Percentiles rank a stretch among this genome's conserved stretches.
phyloP scores from a whole-genome alignment of 2,888 invertebrate genomes.

The Pheosia gnoma region DNA sequence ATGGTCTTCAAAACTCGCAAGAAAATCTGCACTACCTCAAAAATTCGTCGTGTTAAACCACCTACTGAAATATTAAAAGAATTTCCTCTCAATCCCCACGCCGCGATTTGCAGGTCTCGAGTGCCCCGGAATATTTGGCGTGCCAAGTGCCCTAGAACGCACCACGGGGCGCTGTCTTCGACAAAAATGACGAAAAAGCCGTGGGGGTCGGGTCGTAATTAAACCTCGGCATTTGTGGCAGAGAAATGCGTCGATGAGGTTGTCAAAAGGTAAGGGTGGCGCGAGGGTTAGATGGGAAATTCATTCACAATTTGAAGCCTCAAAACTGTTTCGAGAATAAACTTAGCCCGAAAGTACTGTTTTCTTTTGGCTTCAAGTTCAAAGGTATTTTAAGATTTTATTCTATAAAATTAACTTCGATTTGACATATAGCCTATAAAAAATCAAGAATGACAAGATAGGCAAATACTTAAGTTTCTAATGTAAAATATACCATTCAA shows the following conservation, averaged over 20 bases:
- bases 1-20: constrained; percentile 9
- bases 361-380: no score
- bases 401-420: no score
- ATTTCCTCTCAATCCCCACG: constrained; percentile 31
- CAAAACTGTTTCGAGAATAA: no score
- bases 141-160: constrained; percentile 32
- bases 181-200: constrained; percentile 42
- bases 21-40: constrained; percentile 15
- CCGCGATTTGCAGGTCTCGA: constrained; percentile 35
- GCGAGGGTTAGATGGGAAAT: constrained; percentile 24
- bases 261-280: constrained; percentile 25
- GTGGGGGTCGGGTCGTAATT: constrained; percentile 33
- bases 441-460: no score
- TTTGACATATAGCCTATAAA: no score
- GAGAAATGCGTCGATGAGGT: constrained; percentile 36
- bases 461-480: neutral
- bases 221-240: constrained; percentile 34
- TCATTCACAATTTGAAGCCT: neutral
- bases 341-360: no score
- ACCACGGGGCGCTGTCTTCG: constrained; percentile 34
- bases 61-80: constrained; percentile 36
- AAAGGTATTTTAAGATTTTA: no score
- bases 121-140: constrained; percentile 42
- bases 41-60: constrained; percentile 33
- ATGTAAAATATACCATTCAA: neutral